A percentile compares a stretch with the other conserved stretches of the same genome.
Conservation (phyloP, 2,888 invertebrate species). For the Meloe dianella region DNA sequence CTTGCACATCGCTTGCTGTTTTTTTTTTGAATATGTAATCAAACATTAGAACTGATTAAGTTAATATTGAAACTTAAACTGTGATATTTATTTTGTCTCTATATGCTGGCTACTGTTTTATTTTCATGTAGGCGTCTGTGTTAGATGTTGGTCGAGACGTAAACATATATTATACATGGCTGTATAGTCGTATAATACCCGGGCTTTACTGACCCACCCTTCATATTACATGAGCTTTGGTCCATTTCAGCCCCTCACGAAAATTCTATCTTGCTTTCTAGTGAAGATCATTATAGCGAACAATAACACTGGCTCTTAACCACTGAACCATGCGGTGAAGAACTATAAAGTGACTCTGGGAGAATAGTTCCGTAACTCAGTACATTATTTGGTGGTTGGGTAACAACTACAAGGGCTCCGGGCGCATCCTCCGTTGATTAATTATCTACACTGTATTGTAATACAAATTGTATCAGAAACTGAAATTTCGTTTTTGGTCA, state of each 20-base stretch:
- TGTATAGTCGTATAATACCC: slow-evolving; percentile 41
- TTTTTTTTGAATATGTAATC: background rate
- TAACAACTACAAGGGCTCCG: slow-evolving; percentile 42
- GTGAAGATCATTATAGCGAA: slow-evolving; percentile 49
- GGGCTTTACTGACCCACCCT: slow-evolving; percentile 44
- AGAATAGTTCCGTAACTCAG: slow-evolving; percentile 50
- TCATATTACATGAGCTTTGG: slow-evolving; percentile 44
- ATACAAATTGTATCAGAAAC: background rate
- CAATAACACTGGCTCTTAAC: slow-evolving; percentile 47
- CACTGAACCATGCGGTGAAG: slow-evolving; percentile 48
- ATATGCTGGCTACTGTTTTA: background rate
- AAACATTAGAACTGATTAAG: no score
- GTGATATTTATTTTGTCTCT: slow-evolving; percentile 3
- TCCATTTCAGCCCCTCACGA: slow-evolving; percentile 34
- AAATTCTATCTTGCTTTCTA: slow-evolving; percentile 33
- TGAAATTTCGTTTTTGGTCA: no score
- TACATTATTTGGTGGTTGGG: slow-evolving; percentile 49
- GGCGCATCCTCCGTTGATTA: slow-evolving; percentile 49
- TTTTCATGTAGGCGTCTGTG: background rate
- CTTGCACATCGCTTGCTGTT: background rate
- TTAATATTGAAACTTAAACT: no score
- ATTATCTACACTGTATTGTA: slow-evolving; percentile 41
- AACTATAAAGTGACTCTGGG: slow-evolving; percentile 51
- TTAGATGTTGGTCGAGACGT: slow-evolving; percentile 19
- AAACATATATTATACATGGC: slow-evolving; percentile 44